Conservation (phyloP, 2,888 invertebrate genomes). For the Slavum lentiscoides region DNA sequence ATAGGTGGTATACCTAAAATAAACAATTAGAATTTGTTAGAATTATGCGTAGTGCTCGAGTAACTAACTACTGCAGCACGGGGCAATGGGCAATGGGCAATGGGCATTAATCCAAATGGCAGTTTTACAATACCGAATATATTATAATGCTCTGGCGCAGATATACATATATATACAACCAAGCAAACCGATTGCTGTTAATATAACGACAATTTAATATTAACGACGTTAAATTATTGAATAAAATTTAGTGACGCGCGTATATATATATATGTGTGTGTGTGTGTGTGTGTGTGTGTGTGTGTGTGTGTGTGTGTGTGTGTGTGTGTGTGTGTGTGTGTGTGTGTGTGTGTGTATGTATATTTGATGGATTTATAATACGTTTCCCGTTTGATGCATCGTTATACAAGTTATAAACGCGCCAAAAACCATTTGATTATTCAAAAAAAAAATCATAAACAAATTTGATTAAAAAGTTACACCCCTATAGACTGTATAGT, state of each 20-base stretch:
- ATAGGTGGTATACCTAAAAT: slow-evolving; percentile 5
- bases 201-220: background rate
- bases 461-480: too few species aligned
- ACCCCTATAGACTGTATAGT: too few species aligned
- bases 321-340: too few species aligned
- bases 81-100: background rate
- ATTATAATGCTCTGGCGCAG: background rate
- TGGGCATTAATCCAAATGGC: slow-evolving; percentile 25
- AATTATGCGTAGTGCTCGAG: background rate
- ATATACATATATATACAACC: background rate
- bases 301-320: too few species aligned
- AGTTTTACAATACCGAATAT: background rate
- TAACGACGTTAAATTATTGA: slow-evolving; percentile 1
- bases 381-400: background rate
- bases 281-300: too few species aligned
- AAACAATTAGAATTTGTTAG: slow-evolving; percentile 26
- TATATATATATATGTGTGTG: too few species aligned
- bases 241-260: background rate
- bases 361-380: background rate
- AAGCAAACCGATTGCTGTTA: background rate
- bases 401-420: too few species aligned
- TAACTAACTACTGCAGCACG: too few species aligned
- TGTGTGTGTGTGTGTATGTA: too few species aligned
- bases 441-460: too few species aligned
- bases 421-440: too few species aligned